Base-by-base conservation (phyloP, 1,140 invertebrate genomes). In the Charaxes varanes region DNA sequence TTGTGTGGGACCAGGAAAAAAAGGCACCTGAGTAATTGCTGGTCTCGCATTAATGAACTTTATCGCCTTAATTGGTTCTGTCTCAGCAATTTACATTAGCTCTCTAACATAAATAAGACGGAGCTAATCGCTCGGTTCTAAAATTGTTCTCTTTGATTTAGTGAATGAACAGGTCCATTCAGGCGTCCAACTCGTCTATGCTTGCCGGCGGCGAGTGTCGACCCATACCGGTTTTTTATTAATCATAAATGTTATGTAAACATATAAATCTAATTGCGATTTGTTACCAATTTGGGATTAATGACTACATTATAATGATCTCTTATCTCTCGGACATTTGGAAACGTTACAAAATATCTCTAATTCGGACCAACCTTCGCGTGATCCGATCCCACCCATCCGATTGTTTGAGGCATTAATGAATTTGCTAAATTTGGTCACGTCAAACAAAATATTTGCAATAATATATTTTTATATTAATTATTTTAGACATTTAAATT, bases 221-320 rank as follows among this genome's bases (percentile, higher is more conserved):
- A 49, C 30, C 41, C 31, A 28, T 26, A 33, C 40, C 38, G 17
- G 36, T 53, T 67, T 59, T 57, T 65, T 56, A 2, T 42, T 48
- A 47, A 43, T 53, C 41, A 51, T 60, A 51, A 60, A 48, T 51
- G 34, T 66, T 64, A 48, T 59, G 64, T 71, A 71, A 74, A 71
- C 63, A 71, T 53, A 60, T 64, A 61, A 62, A 64, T 58, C 54
- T 54, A 64, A 64, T 63, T 64, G 54, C 55, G 32, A 67, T 65
- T 62, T 58, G 54, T 62, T 54, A 67, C 55, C 27, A 62, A 62
- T 61, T 60, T 42, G 46, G 26, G 18, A 18, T 36, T 44, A 35
- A 35, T 44, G 32, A 44, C 36, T 30, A 36, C 30, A 43, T 43
- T 43, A 41, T 31, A 41, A 35, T 31, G 32, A 36, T 35, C 6